Evolutionary conservation across 1,140 invertebrate genomes (phyloP), one percentile per base, ranked within the genome.

Genomic region (Mercenaria mercenaria): DNA sequence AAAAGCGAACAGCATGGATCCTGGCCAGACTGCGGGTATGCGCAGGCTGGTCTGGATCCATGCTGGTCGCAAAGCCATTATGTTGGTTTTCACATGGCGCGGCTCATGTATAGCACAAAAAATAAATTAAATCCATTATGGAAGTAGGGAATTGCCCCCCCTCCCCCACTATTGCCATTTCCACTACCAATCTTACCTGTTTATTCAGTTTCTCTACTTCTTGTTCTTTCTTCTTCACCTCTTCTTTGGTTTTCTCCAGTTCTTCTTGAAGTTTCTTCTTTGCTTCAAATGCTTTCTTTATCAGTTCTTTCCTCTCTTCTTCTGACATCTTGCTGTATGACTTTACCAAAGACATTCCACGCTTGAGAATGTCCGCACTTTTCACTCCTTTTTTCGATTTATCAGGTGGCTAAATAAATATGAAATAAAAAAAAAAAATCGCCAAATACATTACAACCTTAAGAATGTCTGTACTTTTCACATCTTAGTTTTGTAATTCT

Each of bases 231-330:
- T 93, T 90, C 69, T 92, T 93, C 61, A 93, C 89, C 88, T 94
- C 79, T 84, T 93, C 90, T 79, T 94, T 93, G 6, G 94, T 94
- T 80, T 92, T 90, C n/a, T 91, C 85, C 20, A 94, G 74, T 74
- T 95, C 93, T 64, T 94, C 90, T 74, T 94, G 86, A 41, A 94
- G 90, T 50, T 94, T 82, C 61, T 93, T 64, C 64, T 94, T 94
- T 34, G 92, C 93, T 77, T 93, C 93, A 84, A 94, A 91, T 4
- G 93, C 94, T 89, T 91, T 90, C 61, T 93, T 91, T n/a, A 94
- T 93, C 32, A 94, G 56, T 59, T 94, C 92, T 84, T 93, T 93
- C 39, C 92, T 88, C 69, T 94, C 93, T 1, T 90, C 91, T 29
- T 94, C 93, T 13, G 93, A 89, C 94, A 94, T 93, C 39, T 93